Conservation (phyloP, 2,888 invertebrate species). For the Aquatica leii region DNA sequence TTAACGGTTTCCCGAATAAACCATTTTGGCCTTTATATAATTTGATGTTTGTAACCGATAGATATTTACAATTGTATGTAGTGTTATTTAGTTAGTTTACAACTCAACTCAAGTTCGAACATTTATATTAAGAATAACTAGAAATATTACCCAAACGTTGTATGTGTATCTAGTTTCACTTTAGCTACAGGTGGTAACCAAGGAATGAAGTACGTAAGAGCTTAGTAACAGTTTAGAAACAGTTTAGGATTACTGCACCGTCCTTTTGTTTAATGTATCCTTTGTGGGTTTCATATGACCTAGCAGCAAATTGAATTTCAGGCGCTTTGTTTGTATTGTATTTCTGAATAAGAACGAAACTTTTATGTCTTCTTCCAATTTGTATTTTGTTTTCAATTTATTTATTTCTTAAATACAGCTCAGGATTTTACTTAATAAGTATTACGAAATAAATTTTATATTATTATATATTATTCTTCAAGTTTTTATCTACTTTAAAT, state of each 20-base stretch:
- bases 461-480: no score
- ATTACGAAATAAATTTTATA: no score
- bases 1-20: constrained; percentile 26
- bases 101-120: not conserved
- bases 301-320: constrained; percentile 21
- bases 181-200: constrained; percentile 31
- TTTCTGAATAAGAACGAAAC: constrained; percentile 13
- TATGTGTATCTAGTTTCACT: constrained; percentile 11
- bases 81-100: not conserved
- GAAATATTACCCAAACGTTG: constrained; percentile 4
- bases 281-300: constrained; percentile 26
- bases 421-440: no score
- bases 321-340: constrained; percentile 23
- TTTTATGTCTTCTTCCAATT: constrained; percentile 9
- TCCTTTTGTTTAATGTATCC: constrained; percentile 32
- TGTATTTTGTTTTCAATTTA: constrained; percentile 10
- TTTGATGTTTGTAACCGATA: not conserved
- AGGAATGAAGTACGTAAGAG: constrained; percentile 20
- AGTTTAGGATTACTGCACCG: constrained; percentile 29
- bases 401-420: no score
- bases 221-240: constrained; percentile 32
- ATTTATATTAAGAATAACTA: not conserved
- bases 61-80: not conserved
- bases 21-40: constrained; percentile 13
- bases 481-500: no score